A percentile compares a stretch with the other conserved stretches of the same genome.
These are phyloP conservation scores for Lerema accius DNA, from an alignment of 1,140 invertebrate genomes.

Conservation along the genomic window DNA sequence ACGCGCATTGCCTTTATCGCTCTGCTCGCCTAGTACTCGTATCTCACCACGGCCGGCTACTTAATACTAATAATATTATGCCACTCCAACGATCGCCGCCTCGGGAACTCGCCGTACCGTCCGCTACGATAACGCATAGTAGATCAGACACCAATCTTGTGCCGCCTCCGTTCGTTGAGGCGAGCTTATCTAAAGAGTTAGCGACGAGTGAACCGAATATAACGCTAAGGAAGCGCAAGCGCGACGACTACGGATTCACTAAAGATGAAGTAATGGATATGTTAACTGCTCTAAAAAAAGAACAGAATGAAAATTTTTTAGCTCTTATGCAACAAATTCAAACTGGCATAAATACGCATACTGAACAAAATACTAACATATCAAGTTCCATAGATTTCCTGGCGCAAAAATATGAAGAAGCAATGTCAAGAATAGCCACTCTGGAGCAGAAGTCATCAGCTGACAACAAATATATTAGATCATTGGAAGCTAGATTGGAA, in stretches of 20 bases:
- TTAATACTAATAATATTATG: too few relatives aligned
- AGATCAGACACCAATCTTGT: background rate
- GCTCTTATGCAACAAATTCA: background rate
- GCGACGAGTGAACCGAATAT: conserved; percentile 1
- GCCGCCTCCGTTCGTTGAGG: background rate
- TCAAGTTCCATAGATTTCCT: background rate
- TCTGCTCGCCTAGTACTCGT: too few relatives aligned
- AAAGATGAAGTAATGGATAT: background rate
- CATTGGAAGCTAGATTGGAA: conserved; percentile 1
- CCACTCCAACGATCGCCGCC: background rate
- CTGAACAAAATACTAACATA: background rate
- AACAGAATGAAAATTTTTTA: background rate
- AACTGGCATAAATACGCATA: background rate
- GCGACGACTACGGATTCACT: background rate
- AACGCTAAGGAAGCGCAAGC: background rate
- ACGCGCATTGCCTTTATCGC: too few relatives aligned
- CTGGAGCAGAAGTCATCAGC: background rate
- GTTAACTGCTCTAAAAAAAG: background rate
- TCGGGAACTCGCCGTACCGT: too few relatives aligned
- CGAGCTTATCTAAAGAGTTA: background rate
- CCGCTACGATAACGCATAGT: background rate
- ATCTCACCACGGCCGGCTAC: too few relatives aligned
- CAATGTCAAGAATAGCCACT: background rate
- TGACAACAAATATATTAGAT: conserved; percentile 12
- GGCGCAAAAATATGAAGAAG: conserved; percentile 10